A percentile compares a stretch with the other conserved stretches of the same genome.
phyloP scores from a whole-genome alignment of 2,113 vertebrate species.

The Poeciliopsis retropinna region DNA sequence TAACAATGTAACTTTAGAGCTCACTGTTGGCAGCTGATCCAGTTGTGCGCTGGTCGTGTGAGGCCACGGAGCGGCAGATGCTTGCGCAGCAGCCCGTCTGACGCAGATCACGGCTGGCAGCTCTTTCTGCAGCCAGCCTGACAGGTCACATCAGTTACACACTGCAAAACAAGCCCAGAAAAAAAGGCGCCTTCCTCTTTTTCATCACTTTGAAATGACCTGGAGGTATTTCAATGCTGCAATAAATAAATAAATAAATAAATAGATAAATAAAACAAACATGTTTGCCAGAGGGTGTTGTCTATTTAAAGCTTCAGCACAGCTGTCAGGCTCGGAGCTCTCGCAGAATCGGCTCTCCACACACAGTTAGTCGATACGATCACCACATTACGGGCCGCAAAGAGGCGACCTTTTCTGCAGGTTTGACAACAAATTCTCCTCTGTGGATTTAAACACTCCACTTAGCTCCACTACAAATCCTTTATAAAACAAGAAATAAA shows the following conservation, averaged over 20 bases:
- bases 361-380: constrained; percentile 5
- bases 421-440: constrained; percentile 21
- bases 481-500: constrained; percentile 26
- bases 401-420: not conserved
- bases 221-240: constrained; percentile 28
- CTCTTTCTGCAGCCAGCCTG: constrained; percentile 52
- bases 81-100: constrained; percentile 68
- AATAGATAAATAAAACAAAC: constrained; percentile 19
- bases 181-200: constrained; percentile 12
- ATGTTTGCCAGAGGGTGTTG: constrained; percentile 28
- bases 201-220: constrained; percentile 72
- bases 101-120: constrained; percentile 70
- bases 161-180: constrained; percentile 9
- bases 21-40: constrained; percentile 29
- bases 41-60: constrained; percentile 17
- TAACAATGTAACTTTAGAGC: constrained; percentile 3
- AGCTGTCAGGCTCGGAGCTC: constrained; percentile 34
- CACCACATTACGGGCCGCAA: not conserved
- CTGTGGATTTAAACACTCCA: not conserved
- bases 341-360: constrained; percentile 19
- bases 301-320: constrained; percentile 41
- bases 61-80: constrained; percentile 71
- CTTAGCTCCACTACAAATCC: constrained; percentile 15
- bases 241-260: constrained; percentile 6
- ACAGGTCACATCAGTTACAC: constrained; percentile 62